Base-by-base conservation (phyloP, 1,140 invertebrate species). In the Polypedilum pembai region DNA sequence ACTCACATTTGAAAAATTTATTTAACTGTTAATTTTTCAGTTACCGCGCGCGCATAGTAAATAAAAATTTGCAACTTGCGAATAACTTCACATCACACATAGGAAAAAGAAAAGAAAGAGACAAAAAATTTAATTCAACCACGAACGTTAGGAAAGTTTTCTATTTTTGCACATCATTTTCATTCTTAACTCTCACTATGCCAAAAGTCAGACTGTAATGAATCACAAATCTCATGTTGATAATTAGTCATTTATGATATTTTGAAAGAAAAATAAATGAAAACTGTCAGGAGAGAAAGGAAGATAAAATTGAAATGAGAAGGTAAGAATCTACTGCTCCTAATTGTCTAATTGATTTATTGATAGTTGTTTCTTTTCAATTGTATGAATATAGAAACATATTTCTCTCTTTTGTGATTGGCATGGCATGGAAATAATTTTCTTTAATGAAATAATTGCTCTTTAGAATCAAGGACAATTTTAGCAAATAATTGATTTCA, bases 361-460 rank as follows among this genome's bases (percentile, higher is more conserved):
- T 56, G 45, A 56, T 56, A 56, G 45, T 56, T 56, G 12, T 56
- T 10, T 56, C 10, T 45, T 45, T 56, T 56, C 45, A 56, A 56
- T 56, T 56, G 10, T n/a, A 8, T 56, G 3, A 56, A 15, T 56
- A n/a, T 56, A n/a, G n/a, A n/a, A n/a, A n/a, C n/a, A n/a, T 33
- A 33, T 33, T 1, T 5, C 24, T 33, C 24, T 33, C 24, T 33
- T 15, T 12, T n/a, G 45, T 56, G 45, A 56, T 56, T 56, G 45
- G 45, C 45, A 56, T 56, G 45, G 45, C 45, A 56, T 56, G 12
- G 45, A 56, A 56, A 56, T 56, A 56, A 56, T 56, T 15, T 56
- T 21, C 65, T 69, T 69, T 69, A 69, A 69, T 69, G 65, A 69
- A 69, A 69, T 69, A 69, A 69, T 69, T 69, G 65, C 65, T 69